A percentile compares a stretch with the other conserved stretches of the same genome.
Evolutionary conservation across 2,888 invertebrate species (phyloP).

Genomic region (Bibio marci): DNA sequence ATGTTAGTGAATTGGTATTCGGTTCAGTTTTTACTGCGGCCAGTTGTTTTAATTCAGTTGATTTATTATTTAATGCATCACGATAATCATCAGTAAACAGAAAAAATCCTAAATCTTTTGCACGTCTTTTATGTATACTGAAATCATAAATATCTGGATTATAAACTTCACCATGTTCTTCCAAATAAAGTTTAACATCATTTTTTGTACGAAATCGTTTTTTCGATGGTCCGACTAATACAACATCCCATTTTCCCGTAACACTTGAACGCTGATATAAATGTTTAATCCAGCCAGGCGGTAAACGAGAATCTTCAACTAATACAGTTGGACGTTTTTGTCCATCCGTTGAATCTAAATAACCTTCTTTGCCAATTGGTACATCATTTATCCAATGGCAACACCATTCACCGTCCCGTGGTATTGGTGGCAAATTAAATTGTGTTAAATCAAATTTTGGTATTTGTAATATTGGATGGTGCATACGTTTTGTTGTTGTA

Average conservation of each 20-base stretch:
- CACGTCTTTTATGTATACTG: slow-evolving; percentile 34
- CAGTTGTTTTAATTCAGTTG: neutral
- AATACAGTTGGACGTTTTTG: slow-evolving; percentile 35
- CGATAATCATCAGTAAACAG: slow-evolving; percentile 26
- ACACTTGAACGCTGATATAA: slow-evolving; percentile 55
- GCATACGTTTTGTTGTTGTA: slow-evolving; percentile 13
- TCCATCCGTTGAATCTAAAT: slow-evolving; percentile 24
- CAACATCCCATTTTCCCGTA: slow-evolving; percentile 64
- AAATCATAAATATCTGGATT: slow-evolving; percentile 41
- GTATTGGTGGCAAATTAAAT: slow-evolving; percentile 20
- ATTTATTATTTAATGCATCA: slow-evolving; percentile 17
- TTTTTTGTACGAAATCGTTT: slow-evolving; percentile 40
- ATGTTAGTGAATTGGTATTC: no score
- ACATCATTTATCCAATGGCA: slow-evolving; percentile 53
- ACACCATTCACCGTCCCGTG: slow-evolving; percentile 40
- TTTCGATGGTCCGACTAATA: slow-evolving; percentile 46
- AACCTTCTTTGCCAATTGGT: slow-evolving; percentile 40
- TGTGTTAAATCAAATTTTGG: slow-evolving; percentile 5
- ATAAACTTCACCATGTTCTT: slow-evolving; percentile 27
- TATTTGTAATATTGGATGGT: slow-evolving; percentile 1
- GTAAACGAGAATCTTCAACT: slow-evolving; percentile 57
- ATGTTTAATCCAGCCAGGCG: slow-evolving; percentile 62
- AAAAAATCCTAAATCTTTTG: slow-evolving; percentile 29
- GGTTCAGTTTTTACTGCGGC: no score
- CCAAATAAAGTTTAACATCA: slow-evolving; percentile 33